These are phyloP conservation scores for Rhabditoides inermis DNA, from an alignment of 2,888 invertebrate species.

Conservation along the genomic window DNA sequence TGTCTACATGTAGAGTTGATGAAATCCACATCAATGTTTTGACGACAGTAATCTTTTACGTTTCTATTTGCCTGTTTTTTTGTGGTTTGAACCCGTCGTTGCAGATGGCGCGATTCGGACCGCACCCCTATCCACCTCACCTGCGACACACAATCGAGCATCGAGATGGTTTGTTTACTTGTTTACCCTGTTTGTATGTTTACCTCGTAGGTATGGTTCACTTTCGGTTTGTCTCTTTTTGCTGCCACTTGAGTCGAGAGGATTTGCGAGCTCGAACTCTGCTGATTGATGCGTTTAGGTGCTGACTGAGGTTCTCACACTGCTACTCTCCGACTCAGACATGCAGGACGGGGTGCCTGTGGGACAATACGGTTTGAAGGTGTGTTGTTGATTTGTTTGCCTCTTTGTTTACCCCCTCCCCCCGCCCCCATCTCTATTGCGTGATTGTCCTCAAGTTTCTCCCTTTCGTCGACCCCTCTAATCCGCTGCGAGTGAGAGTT, in stretches of 20 bases:
- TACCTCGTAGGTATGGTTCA: neutral
- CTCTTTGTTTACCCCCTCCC: neutral
- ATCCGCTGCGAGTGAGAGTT: too few relatives aligned
- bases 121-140: neutral
- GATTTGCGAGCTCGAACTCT: conserved; percentile 29
- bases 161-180: neutral
- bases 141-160: neutral
- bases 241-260: conserved; percentile 18
- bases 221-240: conserved; percentile 3
- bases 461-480: conserved; percentile 1
- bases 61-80: too few relatives aligned
- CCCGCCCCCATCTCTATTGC: neutral
- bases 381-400: conserved; percentile 9
- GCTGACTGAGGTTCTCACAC: conserved; percentile 27
- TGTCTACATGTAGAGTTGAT: too few relatives aligned
- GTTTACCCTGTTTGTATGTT: neutral
- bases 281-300: conserved; percentile 27
- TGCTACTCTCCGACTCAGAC: conserved; percentile 20
- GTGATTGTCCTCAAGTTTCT: too few relatives aligned
- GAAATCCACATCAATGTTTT: too few relatives aligned
- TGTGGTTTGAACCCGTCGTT: too few relatives aligned
- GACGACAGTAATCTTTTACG: too few relatives aligned
- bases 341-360: conserved; percentile 17
- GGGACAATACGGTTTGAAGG: conserved; percentile 40
- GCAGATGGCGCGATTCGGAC: too few relatives aligned